phyloP scores from a whole-genome alignment of 2,797 vertebrate genomes.

The Eremophila alpestris region DNA sequence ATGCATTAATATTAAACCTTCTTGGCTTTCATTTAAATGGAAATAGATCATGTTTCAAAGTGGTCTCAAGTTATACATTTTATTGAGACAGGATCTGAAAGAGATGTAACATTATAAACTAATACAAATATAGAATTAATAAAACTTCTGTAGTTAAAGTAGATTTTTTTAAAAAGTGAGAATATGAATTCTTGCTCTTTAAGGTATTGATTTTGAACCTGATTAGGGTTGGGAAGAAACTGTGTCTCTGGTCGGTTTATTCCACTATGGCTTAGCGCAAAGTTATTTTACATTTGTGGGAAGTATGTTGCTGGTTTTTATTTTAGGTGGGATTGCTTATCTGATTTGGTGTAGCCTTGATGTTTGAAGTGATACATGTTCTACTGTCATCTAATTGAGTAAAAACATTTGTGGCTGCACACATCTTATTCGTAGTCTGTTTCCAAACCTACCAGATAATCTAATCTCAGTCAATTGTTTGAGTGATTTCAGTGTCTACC shows the following conservation, averaged over 20 bases:
- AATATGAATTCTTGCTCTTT: not conserved
- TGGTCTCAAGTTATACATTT: not conserved
- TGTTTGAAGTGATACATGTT: constrained; percentile 1
- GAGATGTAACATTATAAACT: not conserved
- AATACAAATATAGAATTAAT: not conserved
- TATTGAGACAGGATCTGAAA: not conserved
- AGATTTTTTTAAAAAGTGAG: not conserved
- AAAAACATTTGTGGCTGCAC: not conserved
- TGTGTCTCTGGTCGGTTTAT: not conserved
- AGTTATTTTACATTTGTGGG: not conserved
- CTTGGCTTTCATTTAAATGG: not conserved
- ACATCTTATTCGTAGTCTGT: not conserved
- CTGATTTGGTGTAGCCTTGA: not conserved
- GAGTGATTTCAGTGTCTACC: constrained; percentile 22
- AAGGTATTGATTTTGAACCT: not conserved
- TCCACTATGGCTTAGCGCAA: not conserved
- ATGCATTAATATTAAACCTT: not conserved
- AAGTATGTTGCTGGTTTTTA: not conserved
- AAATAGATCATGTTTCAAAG: not conserved
- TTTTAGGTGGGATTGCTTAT: constrained; percentile 15
- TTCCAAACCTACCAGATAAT: constrained; percentile 19
- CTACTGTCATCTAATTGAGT: constrained; percentile 18
- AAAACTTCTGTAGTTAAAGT: not conserved
- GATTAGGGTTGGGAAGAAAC: not conserved
- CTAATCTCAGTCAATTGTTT: constrained; percentile 47